Conservation (phyloP, 2,888 invertebrate species). For the Tinea semifulvella region DNA sequence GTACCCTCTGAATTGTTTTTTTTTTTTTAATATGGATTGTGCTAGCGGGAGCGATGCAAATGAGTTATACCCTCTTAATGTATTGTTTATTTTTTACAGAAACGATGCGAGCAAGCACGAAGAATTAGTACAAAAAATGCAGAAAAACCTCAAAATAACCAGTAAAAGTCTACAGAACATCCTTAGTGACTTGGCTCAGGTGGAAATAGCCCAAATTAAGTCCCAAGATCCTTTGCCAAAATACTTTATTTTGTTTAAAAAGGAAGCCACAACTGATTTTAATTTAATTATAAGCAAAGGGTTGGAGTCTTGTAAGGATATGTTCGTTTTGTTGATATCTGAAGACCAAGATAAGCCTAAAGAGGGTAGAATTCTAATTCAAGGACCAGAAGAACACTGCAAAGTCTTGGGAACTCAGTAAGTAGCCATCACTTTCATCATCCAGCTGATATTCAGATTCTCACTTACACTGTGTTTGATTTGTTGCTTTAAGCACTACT, state of each 20-base stretch:
- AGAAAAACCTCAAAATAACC: slow-evolving; percentile 70
- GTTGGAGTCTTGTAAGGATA: slow-evolving; percentile 56
- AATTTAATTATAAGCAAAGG: slow-evolving; percentile 74
- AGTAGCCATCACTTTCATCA: no score
- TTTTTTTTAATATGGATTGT: no score
- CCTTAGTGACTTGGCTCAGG: slow-evolving; percentile 73
- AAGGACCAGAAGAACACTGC: slow-evolving; percentile 63
- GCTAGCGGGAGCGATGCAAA: no score
- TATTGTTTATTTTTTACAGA: slow-evolving; percentile 64
- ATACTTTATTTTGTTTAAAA: slow-evolving; percentile 69
- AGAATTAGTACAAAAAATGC: slow-evolving; percentile 77
- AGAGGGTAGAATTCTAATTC: slow-evolving; percentile 65
- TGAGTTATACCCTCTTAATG: no score
- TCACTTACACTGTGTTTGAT: no score
- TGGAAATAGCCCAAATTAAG: slow-evolving; percentile 72
- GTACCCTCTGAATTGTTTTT: no score
- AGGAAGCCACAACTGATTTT: slow-evolving; percentile 83
- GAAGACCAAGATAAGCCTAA: slow-evolving; percentile 72
- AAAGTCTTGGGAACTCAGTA: slow-evolving; percentile 68
- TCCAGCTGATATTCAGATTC: no score
- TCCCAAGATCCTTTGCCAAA: slow-evolving; percentile 51
- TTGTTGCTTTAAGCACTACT: no score
- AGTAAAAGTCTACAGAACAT: slow-evolving; percentile 73
- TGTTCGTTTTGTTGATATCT: slow-evolving; percentile 74
- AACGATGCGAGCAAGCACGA: slow-evolving; percentile 75